Conservation (phyloP, 2,888 invertebrate species). For the Nemoura dubitans region DNA sequence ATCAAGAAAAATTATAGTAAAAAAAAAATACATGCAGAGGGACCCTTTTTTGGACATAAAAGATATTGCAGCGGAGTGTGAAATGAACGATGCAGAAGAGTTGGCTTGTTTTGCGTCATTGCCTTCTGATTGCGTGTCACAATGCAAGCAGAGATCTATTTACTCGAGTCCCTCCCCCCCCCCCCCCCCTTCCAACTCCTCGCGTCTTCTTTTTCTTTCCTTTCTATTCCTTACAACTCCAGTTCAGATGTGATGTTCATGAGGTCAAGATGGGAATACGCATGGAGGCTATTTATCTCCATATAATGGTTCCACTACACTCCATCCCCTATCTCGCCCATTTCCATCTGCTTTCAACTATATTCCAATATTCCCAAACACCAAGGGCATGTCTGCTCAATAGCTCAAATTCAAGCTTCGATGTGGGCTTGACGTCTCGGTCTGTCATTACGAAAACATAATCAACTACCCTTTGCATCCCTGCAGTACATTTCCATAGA, state of each 20-base stretch:
- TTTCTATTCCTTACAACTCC: background rate
- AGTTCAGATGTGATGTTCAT: constrained; percentile 20
- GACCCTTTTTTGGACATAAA: too few relatives aligned
- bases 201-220: background rate
- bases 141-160: constrained; percentile 26
- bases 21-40: too few relatives aligned
- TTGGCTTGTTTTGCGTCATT: constrained; percentile 27
- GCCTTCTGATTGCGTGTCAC: constrained; percentile 34
- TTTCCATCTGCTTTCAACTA: background rate
- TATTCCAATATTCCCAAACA: background rate
- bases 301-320: background rate
- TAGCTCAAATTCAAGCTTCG: background rate
- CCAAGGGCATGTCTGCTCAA: background rate
- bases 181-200: background rate
- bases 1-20: too few relatives aligned
- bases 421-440: too few relatives aligned
- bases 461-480: too few relatives aligned
- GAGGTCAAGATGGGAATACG: constrained; percentile 21
- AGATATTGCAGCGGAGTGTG: constrained; percentile 2
- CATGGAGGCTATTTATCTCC: background rate
- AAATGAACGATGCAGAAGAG: constrained; percentile 26
- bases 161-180: background rate
- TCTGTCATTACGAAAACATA: too few relatives aligned
- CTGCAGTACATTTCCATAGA: too few relatives aligned
- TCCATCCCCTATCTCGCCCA: background rate